These are phyloP conservation scores for Heterodera filipjevi DNA, from an alignment of 2,888 invertebrate genomes.

Conservation along the genomic window DNA sequence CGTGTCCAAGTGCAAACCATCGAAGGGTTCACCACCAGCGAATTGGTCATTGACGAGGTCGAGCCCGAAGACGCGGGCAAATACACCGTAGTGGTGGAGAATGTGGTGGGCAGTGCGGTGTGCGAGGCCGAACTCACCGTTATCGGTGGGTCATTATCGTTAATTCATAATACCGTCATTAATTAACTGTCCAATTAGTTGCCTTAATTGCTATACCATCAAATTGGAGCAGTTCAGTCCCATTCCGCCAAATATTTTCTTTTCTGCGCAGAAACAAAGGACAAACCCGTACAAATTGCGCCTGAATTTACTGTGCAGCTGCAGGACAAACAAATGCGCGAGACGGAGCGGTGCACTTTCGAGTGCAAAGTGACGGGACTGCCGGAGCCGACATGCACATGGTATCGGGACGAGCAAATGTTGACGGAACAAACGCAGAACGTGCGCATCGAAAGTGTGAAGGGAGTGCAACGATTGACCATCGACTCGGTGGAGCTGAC, in stretches of 20 bases:
- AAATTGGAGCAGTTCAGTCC: no score
- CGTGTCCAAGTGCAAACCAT: slow-evolving; percentile 58
- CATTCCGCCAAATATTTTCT: no score
- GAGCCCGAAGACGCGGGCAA: slow-evolving; percentile 61
- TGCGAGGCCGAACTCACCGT: slow-evolving; percentile 61
- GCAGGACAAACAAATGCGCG: slow-evolving; percentile 53
- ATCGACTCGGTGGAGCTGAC: slow-evolving; percentile 52
- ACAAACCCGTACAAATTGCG: slow-evolving; percentile 47
- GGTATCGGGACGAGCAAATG: slow-evolving; percentile 82
- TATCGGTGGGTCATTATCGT: slow-evolving; percentile 33
- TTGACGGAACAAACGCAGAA: slow-evolving; percentile 20
- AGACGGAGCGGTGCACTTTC: slow-evolving; percentile 71
- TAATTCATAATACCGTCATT: not conserved
- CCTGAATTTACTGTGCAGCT: slow-evolving; percentile 60
- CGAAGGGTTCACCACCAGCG: slow-evolving; percentile 53
- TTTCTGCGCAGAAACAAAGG: slow-evolving; percentile 50
- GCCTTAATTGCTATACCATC: no score
- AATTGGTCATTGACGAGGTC: slow-evolving; percentile 62
- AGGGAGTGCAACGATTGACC: slow-evolving; percentile 54
- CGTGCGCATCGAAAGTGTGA: slow-evolving; percentile 42
- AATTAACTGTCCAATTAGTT: not conserved
- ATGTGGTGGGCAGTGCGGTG: slow-evolving; percentile 56
- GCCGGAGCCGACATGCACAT: slow-evolving; percentile 54
- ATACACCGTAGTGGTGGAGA: slow-evolving; percentile 63
- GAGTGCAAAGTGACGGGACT: slow-evolving; percentile 61